Base-by-base conservation (phyloP, 2,113 vertebrate species). In the Plestiodon gilberti region DNA sequence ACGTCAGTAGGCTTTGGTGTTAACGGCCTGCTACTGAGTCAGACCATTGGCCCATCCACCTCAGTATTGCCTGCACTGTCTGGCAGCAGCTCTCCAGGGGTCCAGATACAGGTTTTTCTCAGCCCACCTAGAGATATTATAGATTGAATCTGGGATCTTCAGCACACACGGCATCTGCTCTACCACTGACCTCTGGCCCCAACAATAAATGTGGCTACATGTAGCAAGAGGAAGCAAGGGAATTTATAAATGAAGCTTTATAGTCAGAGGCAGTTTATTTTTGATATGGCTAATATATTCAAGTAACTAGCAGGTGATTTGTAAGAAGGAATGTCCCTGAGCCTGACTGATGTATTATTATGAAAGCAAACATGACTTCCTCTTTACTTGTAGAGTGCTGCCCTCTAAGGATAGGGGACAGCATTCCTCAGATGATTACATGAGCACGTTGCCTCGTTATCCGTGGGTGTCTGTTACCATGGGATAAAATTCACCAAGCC, bases 281-380 rank as follows among this genome's bases (percentile, higher is more conserved):
- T 89, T 84, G 82, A 82, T 83, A 82, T 67, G 52, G 20, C 62
- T 74, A 74, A 87, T 48, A 87, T 86, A 79, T 88, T 89, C 78
- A 74, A 85, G 76, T 75, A 86, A 82, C 57, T 82, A 75, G 62
- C 61, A 92, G 85, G 69, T 89, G 82, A 90, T 73, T 87, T 80
- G 65, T 73, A 69, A 59, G 78, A 55, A 76, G 55, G 81, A 82
- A 85, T 80, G 77, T 71, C 70, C 74, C 84, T 78, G 87, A 75
- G 83, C 74, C 30, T 89, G 90, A 88, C 62, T 86, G 65, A 71
- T 89, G 25, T 74, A 25, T 38, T 77, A 86, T 80, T 92, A 43
- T 88, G 61, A 90, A 90, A 90, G 30, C 74, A 92, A 90, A 91
- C 77, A 89, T 33, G 80, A 82, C 80, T 88, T 89, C 83, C 78